Percentiles rank a stretch among this genome's conserved stretches.
Evolutionary conservation across 2,888 invertebrate species (phyloP).

Genomic region (Tanypteryx hageni): DNA sequence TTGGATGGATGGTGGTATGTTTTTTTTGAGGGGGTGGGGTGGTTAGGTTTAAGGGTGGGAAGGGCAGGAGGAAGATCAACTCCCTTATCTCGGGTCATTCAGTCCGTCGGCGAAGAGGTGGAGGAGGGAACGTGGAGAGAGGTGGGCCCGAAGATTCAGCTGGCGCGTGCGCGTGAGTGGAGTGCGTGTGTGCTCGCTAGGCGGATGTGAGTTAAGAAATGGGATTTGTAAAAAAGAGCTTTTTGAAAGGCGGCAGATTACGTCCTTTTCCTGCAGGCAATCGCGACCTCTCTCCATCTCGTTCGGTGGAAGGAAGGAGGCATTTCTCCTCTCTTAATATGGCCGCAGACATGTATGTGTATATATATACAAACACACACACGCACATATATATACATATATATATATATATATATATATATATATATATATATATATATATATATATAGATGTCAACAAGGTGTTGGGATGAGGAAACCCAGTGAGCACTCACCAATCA

Average conservation of each 20-base stretch:
- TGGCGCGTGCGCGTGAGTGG: not conserved
- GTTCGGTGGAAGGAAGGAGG: not conserved
- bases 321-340: no score
- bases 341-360: no score
- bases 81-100: constrained; percentile 22
- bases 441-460: no score
- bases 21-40: no score
- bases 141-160: no score
- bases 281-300: not conserved
- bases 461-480: no score
- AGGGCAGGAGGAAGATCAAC: not conserved
- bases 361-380: no score
- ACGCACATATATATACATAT: no score
- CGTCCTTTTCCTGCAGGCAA: not conserved
- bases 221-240: not conserved
- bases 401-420: no score
- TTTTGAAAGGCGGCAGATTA: not conserved
- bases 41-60: no score
- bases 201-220: not conserved
- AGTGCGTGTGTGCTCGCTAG: not conserved
- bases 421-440: no score
- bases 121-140: not conserved
- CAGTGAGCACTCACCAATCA: no score
- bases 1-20: not conserved
- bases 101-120: not conserved